These are phyloP conservation scores for Martes martes DNA, from an alignment of 2,113 vertebrate species.

Conservation along the genomic window DNA sequence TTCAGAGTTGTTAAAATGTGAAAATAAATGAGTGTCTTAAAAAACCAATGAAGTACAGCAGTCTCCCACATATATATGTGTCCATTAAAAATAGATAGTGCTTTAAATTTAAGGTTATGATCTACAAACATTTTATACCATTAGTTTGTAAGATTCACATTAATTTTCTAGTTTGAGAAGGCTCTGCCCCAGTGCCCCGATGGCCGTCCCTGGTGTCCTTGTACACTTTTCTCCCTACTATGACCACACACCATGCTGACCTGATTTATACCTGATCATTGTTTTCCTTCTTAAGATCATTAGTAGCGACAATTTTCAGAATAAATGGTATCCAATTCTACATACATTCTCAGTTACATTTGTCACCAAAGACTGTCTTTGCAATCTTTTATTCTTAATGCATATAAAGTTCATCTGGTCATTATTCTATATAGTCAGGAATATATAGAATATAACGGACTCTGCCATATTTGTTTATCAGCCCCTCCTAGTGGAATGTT, in stretches of 20 bases:
- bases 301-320: background rate
- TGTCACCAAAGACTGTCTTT: background rate
- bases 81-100: background rate
- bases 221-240: rapidly evolving
- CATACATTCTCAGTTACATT: background rate
- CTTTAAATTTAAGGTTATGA: background rate
- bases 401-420: background rate
- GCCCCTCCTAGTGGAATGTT: background rate
- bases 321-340: background rate
- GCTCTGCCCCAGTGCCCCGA: rapidly evolving
- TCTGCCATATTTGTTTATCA: background rate
- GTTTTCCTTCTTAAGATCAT: background rate
- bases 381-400: background rate
- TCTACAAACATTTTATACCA: background rate
- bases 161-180: background rate
- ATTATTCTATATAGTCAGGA: background rate
- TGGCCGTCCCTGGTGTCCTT: rapidly evolving
- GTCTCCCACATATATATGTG: background rate
- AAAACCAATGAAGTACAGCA: background rate
- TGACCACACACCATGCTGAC: background rate
- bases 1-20: background rate
- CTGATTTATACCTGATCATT: background rate
- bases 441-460: background rate
- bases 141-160: background rate
- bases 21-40: background rate